Conservation (phyloP, 2,113 vertebrate species). For the Sylvietta virens region DNA sequence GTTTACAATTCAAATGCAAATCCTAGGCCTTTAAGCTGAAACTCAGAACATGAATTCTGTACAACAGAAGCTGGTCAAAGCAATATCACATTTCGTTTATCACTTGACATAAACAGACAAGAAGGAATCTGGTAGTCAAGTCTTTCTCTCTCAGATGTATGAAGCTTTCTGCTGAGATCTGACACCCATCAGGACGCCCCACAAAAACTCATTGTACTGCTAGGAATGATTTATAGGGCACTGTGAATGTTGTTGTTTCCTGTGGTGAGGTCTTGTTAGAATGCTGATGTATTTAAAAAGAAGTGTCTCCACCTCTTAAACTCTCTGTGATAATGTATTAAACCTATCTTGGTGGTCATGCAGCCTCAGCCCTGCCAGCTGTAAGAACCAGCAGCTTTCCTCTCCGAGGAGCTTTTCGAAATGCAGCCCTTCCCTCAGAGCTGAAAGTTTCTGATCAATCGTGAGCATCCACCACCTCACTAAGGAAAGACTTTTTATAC, state of each 20-base stretch:
- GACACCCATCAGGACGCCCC: not conserved
- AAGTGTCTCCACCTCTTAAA: slow-evolving; percentile 45
- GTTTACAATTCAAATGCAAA: slow-evolving; percentile 43
- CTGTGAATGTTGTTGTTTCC: slow-evolving; percentile 11
- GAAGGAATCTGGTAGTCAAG: not conserved
- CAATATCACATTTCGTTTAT: not conserved
- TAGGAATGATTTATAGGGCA: slow-evolving; percentile 52
- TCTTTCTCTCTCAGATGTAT: not conserved
- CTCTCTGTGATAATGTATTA: slow-evolving; percentile 31
- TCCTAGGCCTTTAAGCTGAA: not conserved
- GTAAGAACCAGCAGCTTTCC: not conserved
- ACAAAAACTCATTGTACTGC: not conserved
- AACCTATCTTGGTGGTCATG: slow-evolving; percentile 4
- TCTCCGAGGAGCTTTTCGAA: not conserved
- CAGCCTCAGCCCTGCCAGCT: not conserved
- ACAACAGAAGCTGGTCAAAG: not conserved
- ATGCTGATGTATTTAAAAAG: slow-evolving; percentile 59
- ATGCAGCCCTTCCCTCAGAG: not conserved
- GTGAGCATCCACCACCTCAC: not conserved
- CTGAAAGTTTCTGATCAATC: not conserved
- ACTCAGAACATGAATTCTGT: not conserved
- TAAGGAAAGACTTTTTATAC: not conserved
- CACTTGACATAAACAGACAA: not conserved
- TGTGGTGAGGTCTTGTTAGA: slow-evolving; percentile 46
- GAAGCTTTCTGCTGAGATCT: slow-evolving; percentile 15